Evolutionary conservation across 2,888 invertebrate species (phyloP).

Genomic region (Galeopsomyia nigrocyanea): DNA sequence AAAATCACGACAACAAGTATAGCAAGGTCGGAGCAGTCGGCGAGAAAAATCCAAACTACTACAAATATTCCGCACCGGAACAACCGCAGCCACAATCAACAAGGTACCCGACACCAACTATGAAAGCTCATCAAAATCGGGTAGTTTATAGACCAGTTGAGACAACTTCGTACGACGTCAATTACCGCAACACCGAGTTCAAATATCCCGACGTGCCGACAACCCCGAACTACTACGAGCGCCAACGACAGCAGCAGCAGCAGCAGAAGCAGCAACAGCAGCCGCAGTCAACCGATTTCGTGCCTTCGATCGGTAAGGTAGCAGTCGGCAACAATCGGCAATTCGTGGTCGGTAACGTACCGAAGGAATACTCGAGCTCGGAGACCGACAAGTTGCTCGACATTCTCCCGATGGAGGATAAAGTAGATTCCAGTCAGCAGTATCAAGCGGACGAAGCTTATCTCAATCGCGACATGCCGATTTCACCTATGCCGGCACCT

Average conservation of each 20-base stretch:
- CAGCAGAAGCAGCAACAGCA: background rate
- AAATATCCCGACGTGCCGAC: conserved; percentile 59
- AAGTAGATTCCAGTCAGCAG: conserved; percentile 4
- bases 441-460: conserved; percentile 7
- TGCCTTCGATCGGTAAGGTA: conserved; percentile 42
- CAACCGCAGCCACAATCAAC: conserved; percentile 25
- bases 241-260: conserved; percentile 41
- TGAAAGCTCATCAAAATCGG: conserved; percentile 49
- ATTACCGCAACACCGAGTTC: conserved; percentile 61
- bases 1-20: conserved; percentile 56
- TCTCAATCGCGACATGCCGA: background rate
- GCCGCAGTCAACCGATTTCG: conserved; percentile 47
- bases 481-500: background rate
- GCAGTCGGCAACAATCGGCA: conserved; percentile 64
- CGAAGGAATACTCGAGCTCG: conserved; percentile 70
- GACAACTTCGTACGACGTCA: conserved; percentile 53
- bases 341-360: conserved; percentile 78
- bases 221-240: conserved; percentile 61
- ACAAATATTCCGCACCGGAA: conserved; percentile 52
- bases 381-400: conserved; percentile 41
- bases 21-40: conserved; percentile 14
- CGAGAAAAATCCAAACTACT: conserved; percentile 44
- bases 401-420: conserved; percentile 9
- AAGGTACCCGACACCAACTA: conserved; percentile 62
- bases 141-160: conserved; percentile 54